phyloP scores from a whole-genome alignment of 1,140 invertebrate species.

The Magallana angulata region DNA sequence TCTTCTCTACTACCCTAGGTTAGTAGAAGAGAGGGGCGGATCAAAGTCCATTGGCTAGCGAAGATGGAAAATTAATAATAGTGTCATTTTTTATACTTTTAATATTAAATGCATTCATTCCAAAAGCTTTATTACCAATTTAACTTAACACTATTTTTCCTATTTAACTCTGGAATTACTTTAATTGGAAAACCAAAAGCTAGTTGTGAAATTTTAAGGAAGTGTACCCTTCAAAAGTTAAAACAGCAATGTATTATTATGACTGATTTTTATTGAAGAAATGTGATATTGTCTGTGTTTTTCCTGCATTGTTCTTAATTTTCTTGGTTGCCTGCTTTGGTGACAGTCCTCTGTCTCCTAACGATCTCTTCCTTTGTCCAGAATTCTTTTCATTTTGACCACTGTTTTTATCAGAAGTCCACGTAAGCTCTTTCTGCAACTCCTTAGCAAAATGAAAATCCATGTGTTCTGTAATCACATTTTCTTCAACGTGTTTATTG shows the following conservation, averaged over 20 bases:
- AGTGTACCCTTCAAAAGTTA: no score
- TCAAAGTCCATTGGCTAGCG: no score
- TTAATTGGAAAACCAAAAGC: no score
- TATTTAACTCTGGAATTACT: no score
- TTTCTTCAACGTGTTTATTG: slow-evolving; percentile 71
- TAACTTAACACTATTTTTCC: no score
- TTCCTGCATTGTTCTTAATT: slow-evolving; percentile 34
- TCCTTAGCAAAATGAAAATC: slow-evolving; percentile 80
- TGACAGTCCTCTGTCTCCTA: neutral
- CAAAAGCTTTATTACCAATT: no score
- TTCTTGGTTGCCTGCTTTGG: slow-evolving; percentile 27
- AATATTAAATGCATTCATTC: no score
- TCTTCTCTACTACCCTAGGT: no score
- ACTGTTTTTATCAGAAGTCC: neutral
- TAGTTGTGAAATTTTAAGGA: no score
- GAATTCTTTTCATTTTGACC: neutral
- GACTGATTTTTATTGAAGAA: slow-evolving; percentile 42
- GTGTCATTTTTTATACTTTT: no score
- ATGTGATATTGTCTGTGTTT: slow-evolving; percentile 16
- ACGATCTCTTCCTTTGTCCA: neutral
- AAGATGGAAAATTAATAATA: no score
- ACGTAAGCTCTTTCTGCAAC: slow-evolving; percentile 69
- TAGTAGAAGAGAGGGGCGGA: no score
- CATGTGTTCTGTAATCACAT: slow-evolving; percentile 79
- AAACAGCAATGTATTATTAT: neutral